phyloP scores from a whole-genome alignment of 1,140 invertebrate species.

The Aphaenogaster rudis region DNA sequence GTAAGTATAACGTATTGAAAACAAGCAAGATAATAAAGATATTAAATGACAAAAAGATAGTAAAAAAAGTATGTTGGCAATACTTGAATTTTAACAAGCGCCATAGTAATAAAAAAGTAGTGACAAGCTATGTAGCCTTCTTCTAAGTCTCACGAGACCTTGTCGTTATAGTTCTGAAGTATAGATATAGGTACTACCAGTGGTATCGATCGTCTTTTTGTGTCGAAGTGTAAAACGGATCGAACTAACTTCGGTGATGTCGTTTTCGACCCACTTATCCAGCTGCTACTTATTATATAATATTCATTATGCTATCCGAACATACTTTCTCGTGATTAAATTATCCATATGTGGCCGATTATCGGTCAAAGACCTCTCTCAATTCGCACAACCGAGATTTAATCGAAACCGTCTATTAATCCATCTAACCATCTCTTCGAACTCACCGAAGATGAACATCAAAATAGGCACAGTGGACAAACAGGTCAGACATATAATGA shows the following conservation, averaged over 20 bases:
- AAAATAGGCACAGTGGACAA: slow-evolving; percentile 90
- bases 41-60: neutral
- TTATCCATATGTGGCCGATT: neutral
- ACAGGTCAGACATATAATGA: slow-evolving; percentile 90
- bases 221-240: slow-evolving; percentile 49
- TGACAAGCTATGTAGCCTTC: neutral
- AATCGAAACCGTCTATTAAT: neutral
- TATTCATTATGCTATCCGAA: slow-evolving; percentile 36
- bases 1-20: neutral
- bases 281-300: slow-evolving; percentile 33
- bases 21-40: neutral
- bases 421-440: neutral
- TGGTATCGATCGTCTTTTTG: slow-evolving; percentile 32
- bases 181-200: slow-evolving; percentile 6
- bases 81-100: slow-evolving; percentile 10
- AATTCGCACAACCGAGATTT: neutral
- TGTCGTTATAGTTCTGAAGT: slow-evolving; percentile 29
- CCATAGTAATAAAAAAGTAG: neutral
- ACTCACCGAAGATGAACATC: slow-evolving; percentile 93
- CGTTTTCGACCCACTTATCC: slow-evolving; percentile 50
- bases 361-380: neutral
- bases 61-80: neutral
- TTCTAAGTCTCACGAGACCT: slow-evolving; percentile 1
- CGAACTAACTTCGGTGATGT: neutral
- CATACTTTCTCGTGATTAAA: slow-evolving; percentile 12